Percentiles rank a stretch among this genome's conserved stretches.
phyloP scores from a whole-genome alignment of 2,797 vertebrate species.

The Cephalopachus bancanus region DNA sequence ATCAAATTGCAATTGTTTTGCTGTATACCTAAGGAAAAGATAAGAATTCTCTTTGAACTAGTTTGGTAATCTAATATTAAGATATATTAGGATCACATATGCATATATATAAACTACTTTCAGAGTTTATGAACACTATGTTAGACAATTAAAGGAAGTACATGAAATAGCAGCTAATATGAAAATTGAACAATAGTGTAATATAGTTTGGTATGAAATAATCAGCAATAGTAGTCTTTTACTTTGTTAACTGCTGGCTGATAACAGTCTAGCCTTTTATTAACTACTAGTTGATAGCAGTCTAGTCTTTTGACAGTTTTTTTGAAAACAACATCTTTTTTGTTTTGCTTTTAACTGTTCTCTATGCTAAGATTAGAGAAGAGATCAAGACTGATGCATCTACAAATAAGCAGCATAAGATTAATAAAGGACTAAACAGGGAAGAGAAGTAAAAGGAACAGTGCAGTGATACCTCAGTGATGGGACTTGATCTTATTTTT shows the following conservation, averaged over 20 bases:
- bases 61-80: background rate
- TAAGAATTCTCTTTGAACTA: background rate
- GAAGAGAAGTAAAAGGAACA: background rate
- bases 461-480: background rate
- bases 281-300: background rate
- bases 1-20: background rate
- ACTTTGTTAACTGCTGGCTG: background rate
- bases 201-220: background rate
- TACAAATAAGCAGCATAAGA: background rate
- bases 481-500: background rate
- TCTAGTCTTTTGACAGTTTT: slow-evolving; percentile 11
- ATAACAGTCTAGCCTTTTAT: background rate
- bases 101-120: background rate
- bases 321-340: background rate
- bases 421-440: background rate
- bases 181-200: background rate
- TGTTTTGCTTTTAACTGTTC: slow-evolving; percentile 34
- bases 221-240: background rate
- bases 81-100: background rate
- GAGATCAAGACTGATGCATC: background rate
- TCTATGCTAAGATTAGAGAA: slow-evolving; percentile 26
- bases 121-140: background rate
- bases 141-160: slow-evolving; percentile 13
- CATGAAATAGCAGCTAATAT: background rate
- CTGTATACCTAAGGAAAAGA: background rate